Evolutionary conservation across 1,140 invertebrate species (phyloP).

Genomic region (Lepeophtheirus salmonis): DNA sequence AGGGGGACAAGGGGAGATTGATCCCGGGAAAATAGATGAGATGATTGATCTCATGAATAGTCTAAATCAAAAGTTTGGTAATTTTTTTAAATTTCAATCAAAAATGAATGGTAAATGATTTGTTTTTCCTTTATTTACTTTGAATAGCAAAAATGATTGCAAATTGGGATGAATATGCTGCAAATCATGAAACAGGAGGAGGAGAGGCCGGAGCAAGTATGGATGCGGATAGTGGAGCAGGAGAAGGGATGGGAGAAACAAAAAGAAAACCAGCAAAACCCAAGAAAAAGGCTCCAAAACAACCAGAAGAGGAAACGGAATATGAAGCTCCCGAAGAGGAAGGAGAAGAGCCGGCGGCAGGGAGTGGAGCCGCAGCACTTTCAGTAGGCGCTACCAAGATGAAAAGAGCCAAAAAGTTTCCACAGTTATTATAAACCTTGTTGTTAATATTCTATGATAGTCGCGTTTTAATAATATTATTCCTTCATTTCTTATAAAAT

Average conservation of each 20-base stretch:
- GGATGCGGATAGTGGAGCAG: background rate
- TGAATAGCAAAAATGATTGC: background rate
- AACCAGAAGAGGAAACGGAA: background rate
- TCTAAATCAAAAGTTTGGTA: background rate
- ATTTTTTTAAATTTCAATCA: slow-evolving; percentile 1
- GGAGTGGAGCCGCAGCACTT: background rate
- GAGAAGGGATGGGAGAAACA: background rate
- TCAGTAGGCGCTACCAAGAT: no score
- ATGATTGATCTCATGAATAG: background rate
- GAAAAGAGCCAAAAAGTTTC: no score
- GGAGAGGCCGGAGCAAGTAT: background rate
- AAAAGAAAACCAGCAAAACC: background rate
- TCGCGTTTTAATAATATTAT: no score
- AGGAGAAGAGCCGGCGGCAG: background rate
- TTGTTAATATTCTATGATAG: no score
- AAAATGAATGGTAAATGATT: background rate
- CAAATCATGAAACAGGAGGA: background rate
- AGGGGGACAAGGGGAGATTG: background rate
- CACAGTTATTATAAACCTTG: no score
- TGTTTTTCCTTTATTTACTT: background rate
- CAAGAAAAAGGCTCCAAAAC: background rate
- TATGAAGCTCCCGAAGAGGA: background rate
- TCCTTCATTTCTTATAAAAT: no score
- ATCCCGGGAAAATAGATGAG: background rate
- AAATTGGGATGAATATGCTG: background rate